Conservation (phyloP, 2,888 invertebrate species). For the Calliopum simillimum region DNA sequence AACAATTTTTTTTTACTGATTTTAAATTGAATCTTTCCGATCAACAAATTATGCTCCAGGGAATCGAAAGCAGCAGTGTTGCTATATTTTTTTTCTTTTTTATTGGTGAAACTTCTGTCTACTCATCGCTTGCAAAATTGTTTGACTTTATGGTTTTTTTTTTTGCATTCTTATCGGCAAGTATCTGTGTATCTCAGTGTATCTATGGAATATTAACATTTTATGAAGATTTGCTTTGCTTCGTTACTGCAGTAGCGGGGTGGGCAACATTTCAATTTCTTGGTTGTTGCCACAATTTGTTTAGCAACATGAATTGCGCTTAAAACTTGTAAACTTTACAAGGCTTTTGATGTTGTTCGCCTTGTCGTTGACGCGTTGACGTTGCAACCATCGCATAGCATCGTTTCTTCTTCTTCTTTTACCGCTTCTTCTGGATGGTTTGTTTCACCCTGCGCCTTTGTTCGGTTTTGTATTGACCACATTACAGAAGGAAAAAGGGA, state of each 20-base stretch:
- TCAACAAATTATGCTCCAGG: neutral
- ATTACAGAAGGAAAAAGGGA: neutral
- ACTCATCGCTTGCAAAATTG: neutral
- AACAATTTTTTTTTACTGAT: neutral
- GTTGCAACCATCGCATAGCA: neutral
- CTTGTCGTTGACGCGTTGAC: neutral
- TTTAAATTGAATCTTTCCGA: conserved; percentile 15
- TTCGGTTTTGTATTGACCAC: no score
- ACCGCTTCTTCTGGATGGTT: neutral
- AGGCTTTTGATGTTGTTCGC: conserved; percentile 21
- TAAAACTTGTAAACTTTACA: conserved; percentile 28
- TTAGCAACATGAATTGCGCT: conserved; percentile 3
- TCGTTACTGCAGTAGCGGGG: neutral
- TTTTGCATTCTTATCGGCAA: neutral
- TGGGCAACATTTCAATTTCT: no score
- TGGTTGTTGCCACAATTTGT: no score
- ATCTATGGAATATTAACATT: conserved; percentile 22
- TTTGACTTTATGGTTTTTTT: conserved; percentile 8
- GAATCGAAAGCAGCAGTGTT: neutral
- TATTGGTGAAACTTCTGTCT: conserved; percentile 19
- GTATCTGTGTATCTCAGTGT: neutral
- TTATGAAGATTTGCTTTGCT: conserved; percentile 25
- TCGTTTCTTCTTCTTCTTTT: neutral
- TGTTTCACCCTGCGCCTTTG: neutral
- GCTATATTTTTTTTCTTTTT: neutral